Evolutionary conservation across 1,140 invertebrate species (phyloP).

Genomic region (Drosophila busckii): DNA sequence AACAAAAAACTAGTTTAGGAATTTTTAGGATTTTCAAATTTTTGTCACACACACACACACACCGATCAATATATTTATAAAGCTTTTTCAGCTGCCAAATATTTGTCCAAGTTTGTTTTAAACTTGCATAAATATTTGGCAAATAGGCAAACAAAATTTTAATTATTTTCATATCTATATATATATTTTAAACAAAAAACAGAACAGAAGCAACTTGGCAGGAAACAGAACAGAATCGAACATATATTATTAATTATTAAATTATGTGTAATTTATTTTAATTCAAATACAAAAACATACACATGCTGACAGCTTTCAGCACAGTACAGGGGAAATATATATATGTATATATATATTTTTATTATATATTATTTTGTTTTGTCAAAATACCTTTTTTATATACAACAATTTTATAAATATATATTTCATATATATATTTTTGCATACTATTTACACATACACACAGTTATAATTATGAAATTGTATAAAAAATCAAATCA

Average conservation of each 20-base stretch:
- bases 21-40: conserved; percentile 67
- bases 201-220: conserved; percentile 1
- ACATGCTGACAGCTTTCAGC: neutral
- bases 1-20: conserved; percentile 54
- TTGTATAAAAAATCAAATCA: conserved; percentile 6
- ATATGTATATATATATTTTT: neutral
- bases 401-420: conserved; percentile 5
- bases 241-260: conserved; percentile 9
- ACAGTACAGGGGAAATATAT: no score
- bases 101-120: conserved; percentile 12
- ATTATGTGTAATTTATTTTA: conserved; percentile 23
- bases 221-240: conserved; percentile 25
- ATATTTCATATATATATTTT: conserved; percentile 19
- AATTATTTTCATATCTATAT: neutral
- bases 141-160: neutral
- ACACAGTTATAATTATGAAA: conserved; percentile 20
- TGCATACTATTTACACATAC: conserved; percentile 26
- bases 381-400: conserved; percentile 5
- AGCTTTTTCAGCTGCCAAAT: conserved; percentile 14
- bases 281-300: conserved; percentile 2
- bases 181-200: neutral
- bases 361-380: conserved; percentile 5
- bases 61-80: conserved; percentile 12
- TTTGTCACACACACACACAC: conserved; percentile 17
- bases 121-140: neutral